Conservation (phyloP, 2,797 vertebrate species). For the Enteromius argenteus region DNA sequence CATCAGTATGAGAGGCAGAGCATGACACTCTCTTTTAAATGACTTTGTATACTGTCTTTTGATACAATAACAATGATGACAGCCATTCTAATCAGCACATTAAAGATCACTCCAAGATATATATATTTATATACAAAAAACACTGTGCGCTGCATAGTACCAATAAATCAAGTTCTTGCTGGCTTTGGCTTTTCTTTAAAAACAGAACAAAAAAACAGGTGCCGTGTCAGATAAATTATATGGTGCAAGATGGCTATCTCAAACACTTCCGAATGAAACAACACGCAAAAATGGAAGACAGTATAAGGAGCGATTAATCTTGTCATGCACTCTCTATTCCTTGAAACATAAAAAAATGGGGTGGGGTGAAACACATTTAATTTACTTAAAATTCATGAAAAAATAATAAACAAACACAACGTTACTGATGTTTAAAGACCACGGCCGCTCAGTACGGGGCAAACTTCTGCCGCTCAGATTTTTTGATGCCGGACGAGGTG, state of each 20-base stretch:
- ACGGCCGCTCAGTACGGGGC: conserved; percentile 86
- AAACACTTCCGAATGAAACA: conserved; percentile 51
- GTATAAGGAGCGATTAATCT: conserved; percentile 52
- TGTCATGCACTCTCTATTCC: conserved; percentile 44
- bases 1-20: conserved; percentile 27
- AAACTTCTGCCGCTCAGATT: conserved; percentile 94
- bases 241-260: conserved; percentile 49
- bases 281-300: conserved; percentile 53
- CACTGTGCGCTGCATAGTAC: conserved; percentile 25
- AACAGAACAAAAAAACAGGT: conserved; percentile 20
- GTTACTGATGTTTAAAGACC: conserved; percentile 25
- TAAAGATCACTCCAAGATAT: conserved; percentile 24
- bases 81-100: conserved; percentile 25
- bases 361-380: conserved; percentile 16
- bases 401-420: conserved; percentile 46
- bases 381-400: conserved; percentile 26
- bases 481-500: conserved; percentile 84
- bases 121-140: not conserved
- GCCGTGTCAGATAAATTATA: conserved; percentile 51
- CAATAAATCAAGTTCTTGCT: conserved; percentile 42
- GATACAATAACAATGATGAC: conserved; percentile 12
- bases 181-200: conserved; percentile 45
- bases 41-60: not conserved
- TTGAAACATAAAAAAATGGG: conserved; percentile 23
- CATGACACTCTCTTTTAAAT: conserved; percentile 20